phyloP scores from a whole-genome alignment of 2,797 vertebrate genomes.

The Hapalemur alaotrensis region DNA sequence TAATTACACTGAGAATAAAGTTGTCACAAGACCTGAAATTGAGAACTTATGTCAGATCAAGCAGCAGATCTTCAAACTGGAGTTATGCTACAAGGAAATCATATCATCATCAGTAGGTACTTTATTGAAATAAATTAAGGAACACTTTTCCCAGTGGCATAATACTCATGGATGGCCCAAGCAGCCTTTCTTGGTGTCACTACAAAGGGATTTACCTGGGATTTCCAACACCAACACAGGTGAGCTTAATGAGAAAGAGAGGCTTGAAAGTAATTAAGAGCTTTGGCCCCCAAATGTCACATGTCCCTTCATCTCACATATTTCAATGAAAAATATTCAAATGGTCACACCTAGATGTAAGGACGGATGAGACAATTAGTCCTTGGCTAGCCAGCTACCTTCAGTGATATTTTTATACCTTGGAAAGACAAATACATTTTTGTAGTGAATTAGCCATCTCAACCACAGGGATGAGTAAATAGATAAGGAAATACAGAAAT shows the following conservation, averaged over 20 bases:
- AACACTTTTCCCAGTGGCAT: background rate
- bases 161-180: background rate
- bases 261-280: background rate
- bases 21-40: constrained; percentile 56
- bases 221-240: background rate
- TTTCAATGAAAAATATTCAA: background rate
- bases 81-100: background rate
- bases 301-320: background rate
- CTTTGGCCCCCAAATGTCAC: background rate
- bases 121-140: background rate
- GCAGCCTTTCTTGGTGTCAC: background rate
- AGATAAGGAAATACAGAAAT: background rate
- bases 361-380: background rate
- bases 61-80: background rate
- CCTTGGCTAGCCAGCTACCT: background rate
- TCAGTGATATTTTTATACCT: background rate
- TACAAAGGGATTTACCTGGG: background rate
- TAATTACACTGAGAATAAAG: constrained; percentile 70
- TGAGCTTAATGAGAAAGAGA: background rate
- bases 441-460: background rate
- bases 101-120: background rate
- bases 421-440: background rate
- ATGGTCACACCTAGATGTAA: background rate
- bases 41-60: constrained; percentile 58
- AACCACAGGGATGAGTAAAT: background rate